These are phyloP conservation scores for Kradibia gibbosae DNA, from an alignment of 1,140 invertebrate genomes.

Conservation along the genomic window DNA sequence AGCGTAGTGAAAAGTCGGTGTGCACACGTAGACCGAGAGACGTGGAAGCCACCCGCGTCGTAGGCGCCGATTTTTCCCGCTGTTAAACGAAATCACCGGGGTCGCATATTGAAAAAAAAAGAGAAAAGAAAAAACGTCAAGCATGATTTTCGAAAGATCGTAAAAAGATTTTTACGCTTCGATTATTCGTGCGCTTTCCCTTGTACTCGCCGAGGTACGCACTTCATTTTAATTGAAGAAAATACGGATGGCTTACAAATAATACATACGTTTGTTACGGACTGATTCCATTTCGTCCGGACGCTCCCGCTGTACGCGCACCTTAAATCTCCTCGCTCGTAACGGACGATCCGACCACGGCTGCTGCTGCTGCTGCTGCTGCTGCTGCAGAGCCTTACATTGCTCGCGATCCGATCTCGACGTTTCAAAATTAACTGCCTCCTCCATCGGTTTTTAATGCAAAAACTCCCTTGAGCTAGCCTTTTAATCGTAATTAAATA, in stretches of 20 bases:
- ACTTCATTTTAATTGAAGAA: slow-evolving; percentile 1
- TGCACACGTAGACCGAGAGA: neutral
- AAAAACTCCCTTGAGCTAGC: no score
- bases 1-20: slow-evolving; percentile 15
- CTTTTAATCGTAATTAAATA: no score
- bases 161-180: slow-evolving; percentile 32
- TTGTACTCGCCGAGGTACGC: neutral
- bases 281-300: neutral
- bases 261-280: neutral
- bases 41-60: slow-evolving; percentile 43
- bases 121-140: neutral
- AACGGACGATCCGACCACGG: no score
- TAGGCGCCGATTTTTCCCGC: slow-evolving; percentile 36
- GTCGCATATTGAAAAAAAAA: neutral
- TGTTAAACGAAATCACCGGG: neutral
- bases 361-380: no score
- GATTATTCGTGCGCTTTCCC: slow-evolving; percentile 7
- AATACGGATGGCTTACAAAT: neutral
- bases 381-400: no score
- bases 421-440: no score
- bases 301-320: no score
- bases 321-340: no score
- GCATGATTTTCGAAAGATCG: slow-evolving; percentile 5
- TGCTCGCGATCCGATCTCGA: no score
- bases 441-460: no score